Evolutionary conservation across 2,797 vertebrate genomes (phyloP).

Genomic region (Fistularia tabacaria): DNA sequence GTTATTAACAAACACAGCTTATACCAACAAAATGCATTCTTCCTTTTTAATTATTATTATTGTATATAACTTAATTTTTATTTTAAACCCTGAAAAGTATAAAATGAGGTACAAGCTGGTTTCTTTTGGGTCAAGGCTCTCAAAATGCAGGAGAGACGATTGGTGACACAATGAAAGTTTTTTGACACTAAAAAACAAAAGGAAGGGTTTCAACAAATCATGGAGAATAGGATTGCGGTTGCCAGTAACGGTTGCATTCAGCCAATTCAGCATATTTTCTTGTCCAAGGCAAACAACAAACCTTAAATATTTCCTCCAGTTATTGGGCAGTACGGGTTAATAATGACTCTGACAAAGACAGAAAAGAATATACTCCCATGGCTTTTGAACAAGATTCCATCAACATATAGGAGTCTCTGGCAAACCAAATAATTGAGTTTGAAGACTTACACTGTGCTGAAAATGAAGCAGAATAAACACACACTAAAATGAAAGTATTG

Average conservation of each 20-base stretch:
- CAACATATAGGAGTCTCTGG: conserved; percentile 38
- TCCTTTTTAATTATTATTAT: not conserved
- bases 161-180: conserved; percentile 18
- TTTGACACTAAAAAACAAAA: conserved; percentile 8
- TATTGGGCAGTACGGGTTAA: conserved; percentile 5
- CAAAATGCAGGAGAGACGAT: conserved; percentile 15
- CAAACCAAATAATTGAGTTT: conserved; percentile 35
- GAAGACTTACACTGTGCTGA: conserved; percentile 30
- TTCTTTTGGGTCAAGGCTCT: conserved; percentile 40
- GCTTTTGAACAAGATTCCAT: conserved; percentile 25
- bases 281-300: conserved; percentile 23
- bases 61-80: conserved; percentile 12
- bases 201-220: conserved; percentile 13
- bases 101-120: conserved; percentile 58
- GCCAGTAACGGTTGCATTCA: conserved; percentile 22
- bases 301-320: conserved; percentile 10
- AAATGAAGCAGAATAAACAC: conserved; percentile 54
- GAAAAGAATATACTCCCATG: conserved; percentile 26
- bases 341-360: conserved; percentile 35
- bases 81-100: conserved; percentile 52
- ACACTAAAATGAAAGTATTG: conserved; percentile 59
- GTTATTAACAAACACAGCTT: no score
- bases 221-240: conserved; percentile 15
- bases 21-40: not conserved
- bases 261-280: conserved; percentile 13